These are phyloP conservation scores for Ophthalmolycus amberensis DNA, from an alignment of 2,113 vertebrate species.

Conservation along the genomic window DNA sequence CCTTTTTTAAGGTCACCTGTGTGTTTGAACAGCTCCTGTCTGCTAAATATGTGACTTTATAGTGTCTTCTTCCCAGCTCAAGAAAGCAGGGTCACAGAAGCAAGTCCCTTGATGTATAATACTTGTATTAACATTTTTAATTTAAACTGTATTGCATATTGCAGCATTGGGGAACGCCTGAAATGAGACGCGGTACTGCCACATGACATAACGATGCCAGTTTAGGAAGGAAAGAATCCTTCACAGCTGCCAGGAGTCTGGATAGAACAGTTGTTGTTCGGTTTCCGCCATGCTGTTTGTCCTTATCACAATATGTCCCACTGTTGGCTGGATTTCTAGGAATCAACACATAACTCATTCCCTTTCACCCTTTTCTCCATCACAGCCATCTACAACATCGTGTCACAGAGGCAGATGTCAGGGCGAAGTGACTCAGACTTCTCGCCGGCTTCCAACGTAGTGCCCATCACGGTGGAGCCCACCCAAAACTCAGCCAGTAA, in stretches of 20 bases:
- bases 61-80: not conserved
- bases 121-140: not conserved
- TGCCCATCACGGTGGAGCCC: conserved; percentile 90
- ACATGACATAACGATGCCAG: conserved; percentile 58
- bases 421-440: conserved; percentile 84
- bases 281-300: conserved; percentile 61
- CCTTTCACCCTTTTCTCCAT: conserved; percentile 28
- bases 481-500: conserved; percentile 85
- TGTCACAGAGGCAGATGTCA: conserved; percentile 89
- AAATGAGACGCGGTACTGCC: conserved; percentile 43
- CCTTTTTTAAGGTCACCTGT: not conserved
- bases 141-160: conserved; percentile 21
- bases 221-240: conserved; percentile 66
- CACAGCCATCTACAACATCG: conserved; percentile 90
- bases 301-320: conserved; percentile 68
- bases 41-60: not conserved
- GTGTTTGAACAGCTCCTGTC: not conserved
- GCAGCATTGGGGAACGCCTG: conserved; percentile 29
- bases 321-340: conserved; percentile 58
- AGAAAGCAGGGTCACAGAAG: not conserved
- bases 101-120: not conserved
- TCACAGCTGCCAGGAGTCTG: conserved; percentile 61
- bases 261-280: conserved; percentile 69
- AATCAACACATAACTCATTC: conserved; percentile 48
- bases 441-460: conserved; percentile 85